Base-by-base conservation (phyloP, 2,888 invertebrate species). In the Dynastes maya region DNA sequence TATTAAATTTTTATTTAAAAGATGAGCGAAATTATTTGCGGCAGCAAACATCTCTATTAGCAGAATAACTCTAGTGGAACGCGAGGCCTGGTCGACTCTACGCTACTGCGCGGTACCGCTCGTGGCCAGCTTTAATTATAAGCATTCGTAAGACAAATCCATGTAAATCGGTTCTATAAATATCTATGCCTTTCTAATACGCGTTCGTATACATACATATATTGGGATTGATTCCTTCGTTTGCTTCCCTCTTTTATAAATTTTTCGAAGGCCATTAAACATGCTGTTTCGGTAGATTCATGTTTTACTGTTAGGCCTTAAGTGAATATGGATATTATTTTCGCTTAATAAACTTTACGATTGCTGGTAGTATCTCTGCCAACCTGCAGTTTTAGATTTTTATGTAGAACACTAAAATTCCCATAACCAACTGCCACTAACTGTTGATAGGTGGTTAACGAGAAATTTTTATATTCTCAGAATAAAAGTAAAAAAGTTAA, bases 281-380 rank as follows among this genome's bases (percentile, higher is more conserved):
- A 22, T 22, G 8, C 6, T 22, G 22, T 55, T 55, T 55, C 55
- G 22, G n/a, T n/a, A 55, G 55, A 55, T 55, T 55, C 6, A 2
- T 55, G 55, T 55, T 55, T 55, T 55, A 55, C 16, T 3, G 53
- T 53, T n/a, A 11, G 9, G 16, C 16, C 1, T 55, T 55, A 55
- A 22, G 55, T 55, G 22, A 55, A 55, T 55, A 55, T 55, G 55
- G 3, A 55, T 16, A 55, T 55, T 55, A 55, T 55, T 55, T 22
- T 16, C 16, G 55, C 55, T 16, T 55, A 55, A n/a, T 55, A 55
- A 55, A 55, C 3, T 55, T 55, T 16, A 55, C n/a, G n/a, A 55
- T n/a, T 6, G n/a, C 16, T 8, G 55, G 0, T 55, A 22, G 55
- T 55, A 55, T 55, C 55, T 55, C 55, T 55, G 4, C 6, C 55